Percentiles rank a stretch among this genome's conserved stretches.
Conservation (phyloP, 2,113 vertebrate genomes). For the Symphodus melops region DNA sequence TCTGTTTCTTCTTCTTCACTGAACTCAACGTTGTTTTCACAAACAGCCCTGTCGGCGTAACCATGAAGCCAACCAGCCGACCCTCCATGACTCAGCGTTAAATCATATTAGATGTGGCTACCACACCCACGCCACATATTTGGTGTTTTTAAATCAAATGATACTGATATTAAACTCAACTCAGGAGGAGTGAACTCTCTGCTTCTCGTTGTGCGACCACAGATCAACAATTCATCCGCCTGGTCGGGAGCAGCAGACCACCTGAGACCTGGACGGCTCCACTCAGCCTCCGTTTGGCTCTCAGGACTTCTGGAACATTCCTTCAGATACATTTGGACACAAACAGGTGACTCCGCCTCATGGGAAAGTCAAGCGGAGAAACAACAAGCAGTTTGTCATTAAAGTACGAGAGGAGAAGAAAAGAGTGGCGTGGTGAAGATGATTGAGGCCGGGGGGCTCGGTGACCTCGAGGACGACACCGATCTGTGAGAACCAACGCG, state of each 20-base stretch:
- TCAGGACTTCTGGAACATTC: no score
- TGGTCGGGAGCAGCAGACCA: no score
- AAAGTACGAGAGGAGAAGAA: conserved; percentile 19
- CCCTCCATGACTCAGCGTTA: not conserved
- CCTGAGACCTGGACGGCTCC: no score
- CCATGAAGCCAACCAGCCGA: no score
- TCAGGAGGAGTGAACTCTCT: no score
- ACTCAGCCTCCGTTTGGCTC: no score
- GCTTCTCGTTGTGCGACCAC: no score
- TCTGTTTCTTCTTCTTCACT: no score
- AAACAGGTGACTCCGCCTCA: conserved; percentile 11
- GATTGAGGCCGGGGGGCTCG: conserved; percentile 48
- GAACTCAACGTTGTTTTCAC: no score
- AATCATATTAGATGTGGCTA: not conserved
- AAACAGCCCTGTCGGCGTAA: no score
- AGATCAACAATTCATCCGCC: no score
- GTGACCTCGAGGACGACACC: conserved; percentile 44
- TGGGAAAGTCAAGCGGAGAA: conserved; percentile 46
- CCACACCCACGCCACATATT: not conserved
- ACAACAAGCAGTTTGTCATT: conserved; percentile 18
- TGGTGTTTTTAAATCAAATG: not conserved
- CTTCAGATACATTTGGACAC: not conserved
- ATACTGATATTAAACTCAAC: not conserved
- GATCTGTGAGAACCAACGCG: conserved; percentile 48
- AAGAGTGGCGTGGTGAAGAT: conserved; percentile 3